Evolutionary conservation across 2,888 invertebrate species (phyloP).

Genomic region (Ariolimax columbianus): DNA sequence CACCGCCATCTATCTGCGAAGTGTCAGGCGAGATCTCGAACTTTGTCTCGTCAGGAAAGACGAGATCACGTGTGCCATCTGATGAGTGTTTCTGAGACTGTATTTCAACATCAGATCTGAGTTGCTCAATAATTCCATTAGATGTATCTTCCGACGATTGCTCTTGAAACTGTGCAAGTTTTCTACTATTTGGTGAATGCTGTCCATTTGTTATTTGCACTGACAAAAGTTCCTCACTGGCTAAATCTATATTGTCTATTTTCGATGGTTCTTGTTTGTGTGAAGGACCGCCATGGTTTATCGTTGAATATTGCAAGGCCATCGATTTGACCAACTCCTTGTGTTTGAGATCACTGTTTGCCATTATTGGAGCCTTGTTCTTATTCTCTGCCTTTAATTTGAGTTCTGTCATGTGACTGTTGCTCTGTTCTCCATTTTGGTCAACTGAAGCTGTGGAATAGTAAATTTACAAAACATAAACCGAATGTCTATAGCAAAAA

Average conservation of each 20-base stretch:
- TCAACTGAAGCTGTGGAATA: conserved; percentile 7
- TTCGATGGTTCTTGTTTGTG: background rate
- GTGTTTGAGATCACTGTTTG: background rate
- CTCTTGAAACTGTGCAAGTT: conserved; percentile 11
- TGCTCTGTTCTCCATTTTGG: background rate
- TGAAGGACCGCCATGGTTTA: background rate
- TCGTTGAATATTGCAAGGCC: background rate
- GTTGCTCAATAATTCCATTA: background rate
- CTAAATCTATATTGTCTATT: conserved; percentile 9
- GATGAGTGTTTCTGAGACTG: background rate
- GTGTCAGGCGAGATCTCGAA: background rate
- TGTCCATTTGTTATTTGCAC: background rate
- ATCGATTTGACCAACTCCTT: background rate
- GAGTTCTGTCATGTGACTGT: background rate
- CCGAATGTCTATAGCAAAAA: too few species aligned
- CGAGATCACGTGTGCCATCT: background rate
- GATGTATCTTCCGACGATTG: background rate
- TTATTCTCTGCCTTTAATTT: background rate
- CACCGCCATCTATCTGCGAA: background rate
- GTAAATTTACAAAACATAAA: too few species aligned
- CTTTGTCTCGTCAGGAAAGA: too few species aligned
- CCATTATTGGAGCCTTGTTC: background rate
- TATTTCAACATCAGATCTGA: background rate
- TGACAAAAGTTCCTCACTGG: background rate
- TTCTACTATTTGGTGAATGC: background rate